These are phyloP conservation scores for Bibio marci DNA, from an alignment of 2,888 invertebrate genomes.

Conservation along the genomic window DNA sequence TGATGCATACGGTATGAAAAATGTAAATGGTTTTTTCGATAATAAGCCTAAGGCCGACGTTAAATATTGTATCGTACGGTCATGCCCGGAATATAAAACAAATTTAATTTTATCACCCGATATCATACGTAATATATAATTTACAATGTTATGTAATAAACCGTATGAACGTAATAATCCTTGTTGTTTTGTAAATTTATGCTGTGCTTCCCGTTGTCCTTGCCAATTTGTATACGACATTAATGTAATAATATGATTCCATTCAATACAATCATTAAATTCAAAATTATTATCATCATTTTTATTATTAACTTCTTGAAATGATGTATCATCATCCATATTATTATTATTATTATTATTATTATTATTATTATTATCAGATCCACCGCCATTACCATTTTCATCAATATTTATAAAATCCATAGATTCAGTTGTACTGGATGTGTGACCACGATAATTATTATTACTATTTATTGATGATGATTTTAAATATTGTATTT, in stretches of 20 bases:
- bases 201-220: conserved; percentile 40
- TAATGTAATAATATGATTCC: conserved; percentile 57
- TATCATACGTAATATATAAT: conserved; percentile 65
- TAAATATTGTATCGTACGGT: conserved; percentile 74
- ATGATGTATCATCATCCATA: conserved; percentile 7
- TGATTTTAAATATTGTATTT: conserved; percentile 5
- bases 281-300: conserved; percentile 18
- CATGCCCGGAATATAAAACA: conserved; percentile 79
- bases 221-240: conserved; percentile 75
- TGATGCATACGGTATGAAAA: conserved; percentile 70
- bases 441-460: conserved; percentile 7
- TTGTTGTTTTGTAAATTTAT: conserved; percentile 40
- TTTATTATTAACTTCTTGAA: conserved; percentile 28
- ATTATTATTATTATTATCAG: background rate
- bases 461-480: conserved; percentile 2
- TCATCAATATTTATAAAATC: conserved; percentile 31
- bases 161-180: conserved; percentile 66
- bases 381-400: conserved; percentile 17
- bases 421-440: conserved; percentile 19
- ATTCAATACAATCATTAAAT: conserved; percentile 38
- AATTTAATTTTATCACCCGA: conserved; percentile 57
- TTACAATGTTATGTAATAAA: conserved; percentile 61
- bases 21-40: conserved; percentile 28
- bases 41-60: conserved; percentile 58
- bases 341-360: background rate